phyloP scores from a whole-genome alignment of 2,888 invertebrate genomes.

The Drosophila mimetica region DNA sequence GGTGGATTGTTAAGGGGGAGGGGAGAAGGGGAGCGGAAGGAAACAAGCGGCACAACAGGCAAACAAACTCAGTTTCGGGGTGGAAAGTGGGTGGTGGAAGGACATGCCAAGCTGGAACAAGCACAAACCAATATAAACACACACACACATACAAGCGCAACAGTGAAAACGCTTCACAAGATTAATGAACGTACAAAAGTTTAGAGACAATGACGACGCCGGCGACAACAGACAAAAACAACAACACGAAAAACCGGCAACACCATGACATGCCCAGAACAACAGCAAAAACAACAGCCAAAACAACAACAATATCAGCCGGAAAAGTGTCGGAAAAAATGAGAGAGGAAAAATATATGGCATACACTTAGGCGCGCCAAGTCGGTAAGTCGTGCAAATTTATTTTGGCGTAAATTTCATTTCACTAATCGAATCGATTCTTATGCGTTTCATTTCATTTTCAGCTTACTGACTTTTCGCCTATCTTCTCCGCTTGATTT shows the following conservation, averaged over 20 bases:
- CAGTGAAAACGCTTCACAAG: constrained; percentile 77
- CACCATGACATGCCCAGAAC: constrained; percentile 59
- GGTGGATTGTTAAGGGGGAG: too few relatives aligned
- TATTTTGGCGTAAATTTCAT: constrained; percentile 80
- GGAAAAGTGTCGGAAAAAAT: constrained; percentile 25
- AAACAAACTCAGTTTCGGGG: constrained; percentile 45
- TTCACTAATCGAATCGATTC: constrained; percentile 79
- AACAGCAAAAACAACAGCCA: constrained; percentile 43
- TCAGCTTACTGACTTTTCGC: constrained; percentile 61
- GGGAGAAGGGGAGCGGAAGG: constrained; percentile 46
- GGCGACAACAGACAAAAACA: constrained; percentile 49
- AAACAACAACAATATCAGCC: constrained; percentile 30
- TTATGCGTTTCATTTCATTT: constrained; percentile 76
- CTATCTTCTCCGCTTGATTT: constrained; percentile 15
- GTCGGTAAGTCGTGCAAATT: constrained; percentile 73
- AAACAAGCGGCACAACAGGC: constrained; percentile 47
- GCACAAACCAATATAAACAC: constrained; percentile 50
- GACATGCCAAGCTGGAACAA: constrained; percentile 49
- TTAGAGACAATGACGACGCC: constrained; percentile 77
- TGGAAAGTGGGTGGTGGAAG: constrained; percentile 1
- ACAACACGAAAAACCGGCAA: constrained; percentile 45
- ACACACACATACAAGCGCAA: constrained; percentile 41
- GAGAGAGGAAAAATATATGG: constrained; percentile 46
- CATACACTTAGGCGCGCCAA: constrained; percentile 67
- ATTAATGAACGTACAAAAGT: constrained; percentile 80